Evolutionary conservation across 2,888 invertebrate species (phyloP), one percentile per base, ranked within the genome.

Genomic region (Mesopsocus fuscifrons): DNA sequence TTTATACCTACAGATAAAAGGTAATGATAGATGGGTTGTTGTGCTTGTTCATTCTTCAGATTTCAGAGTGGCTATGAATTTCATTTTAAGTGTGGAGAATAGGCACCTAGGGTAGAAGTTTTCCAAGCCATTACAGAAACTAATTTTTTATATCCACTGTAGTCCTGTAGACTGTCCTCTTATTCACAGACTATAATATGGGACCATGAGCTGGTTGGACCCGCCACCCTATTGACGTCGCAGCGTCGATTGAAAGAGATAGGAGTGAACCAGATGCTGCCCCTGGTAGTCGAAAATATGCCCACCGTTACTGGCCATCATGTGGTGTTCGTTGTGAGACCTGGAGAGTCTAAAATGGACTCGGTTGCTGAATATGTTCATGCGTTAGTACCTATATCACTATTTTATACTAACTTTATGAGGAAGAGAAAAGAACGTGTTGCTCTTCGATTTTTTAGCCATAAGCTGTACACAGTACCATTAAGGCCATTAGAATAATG

Each of bases 171-270:
- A 13, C 11, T 15, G 18, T 46, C 18, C 26, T 41, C 18, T 43
- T 44, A 44, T 47, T 49, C 48, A 34, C 45, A 77, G 75, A 74
- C 74, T 1, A 75, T 84, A 34, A 77, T 94, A 34, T 84, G 91
- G 81, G 94, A 94, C 58, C 81, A 87, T 56, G 75, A 79, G 53
- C 63, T 91, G 23, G 81, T 78, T 5, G 85, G 88, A 3, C 87
- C 89, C 1, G 74, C 91, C 48, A 85, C 85, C 0, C 65, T 91
- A 32, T 74, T 94, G 1, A 84, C 87, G 0, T 80, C 83, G 53
- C 82, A 83, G 54, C 69, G 76, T 16, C 61, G 80, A 2, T 66
- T 85, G 1, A 68, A 76, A 55, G 85, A 89, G 51, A 78, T 88
- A 57, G 82, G 81, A 53, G 87, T 88, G 2, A 74, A 72, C 2